Evolutionary conservation across 2,888 invertebrate species (phyloP).

Genomic region (Zygogramma bicolorata): DNA sequence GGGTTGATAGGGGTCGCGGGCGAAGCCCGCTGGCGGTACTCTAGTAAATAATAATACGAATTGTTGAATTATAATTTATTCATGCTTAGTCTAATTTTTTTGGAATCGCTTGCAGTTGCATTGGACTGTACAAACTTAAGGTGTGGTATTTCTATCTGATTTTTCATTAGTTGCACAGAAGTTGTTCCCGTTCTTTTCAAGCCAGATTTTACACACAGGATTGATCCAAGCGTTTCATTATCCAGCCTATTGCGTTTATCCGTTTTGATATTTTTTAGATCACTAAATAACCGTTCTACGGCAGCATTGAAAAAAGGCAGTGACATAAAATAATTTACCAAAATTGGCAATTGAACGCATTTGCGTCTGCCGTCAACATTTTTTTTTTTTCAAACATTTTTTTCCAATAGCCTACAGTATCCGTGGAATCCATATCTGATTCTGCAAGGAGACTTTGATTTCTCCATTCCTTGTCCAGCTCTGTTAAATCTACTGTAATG

Average conservation of each 20-base stretch:
- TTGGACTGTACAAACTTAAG: constrained; percentile 12
- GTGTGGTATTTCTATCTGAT: constrained; percentile 6
- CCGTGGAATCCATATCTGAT: neutral
- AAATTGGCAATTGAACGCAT: constrained; percentile 19
- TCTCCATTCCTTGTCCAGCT: constrained; percentile 21
- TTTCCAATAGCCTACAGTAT: constrained; percentile 15
- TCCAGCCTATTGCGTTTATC: constrained; percentile 9
- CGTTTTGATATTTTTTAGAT: too few relatives aligned
- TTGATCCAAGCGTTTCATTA: constrained; percentile 8
- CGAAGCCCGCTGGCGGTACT: too few relatives aligned
- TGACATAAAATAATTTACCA: constrained; percentile 20
- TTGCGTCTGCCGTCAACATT: constrained; percentile 18
- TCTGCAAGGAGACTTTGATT: constrained; percentile 7
- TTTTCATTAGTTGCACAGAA: constrained; percentile 10
- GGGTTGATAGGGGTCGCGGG: too few relatives aligned
- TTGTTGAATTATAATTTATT: constrained; percentile 1
- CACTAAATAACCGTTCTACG: constrained; percentile 10
- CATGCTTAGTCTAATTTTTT: constrained; percentile 13
- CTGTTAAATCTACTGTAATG: constrained; percentile 19
- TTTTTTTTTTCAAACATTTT: constrained; percentile 9
- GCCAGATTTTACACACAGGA: constrained; percentile 15
- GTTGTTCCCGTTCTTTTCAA: constrained; percentile 12
- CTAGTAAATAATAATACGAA: neutral
- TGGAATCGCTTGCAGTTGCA: constrained; percentile 2
- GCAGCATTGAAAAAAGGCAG: constrained; percentile 17